These are phyloP conservation scores for Myotis daubentonii DNA, from an alignment of 2,797 vertebrate genomes.

Conservation along the genomic window DNA sequence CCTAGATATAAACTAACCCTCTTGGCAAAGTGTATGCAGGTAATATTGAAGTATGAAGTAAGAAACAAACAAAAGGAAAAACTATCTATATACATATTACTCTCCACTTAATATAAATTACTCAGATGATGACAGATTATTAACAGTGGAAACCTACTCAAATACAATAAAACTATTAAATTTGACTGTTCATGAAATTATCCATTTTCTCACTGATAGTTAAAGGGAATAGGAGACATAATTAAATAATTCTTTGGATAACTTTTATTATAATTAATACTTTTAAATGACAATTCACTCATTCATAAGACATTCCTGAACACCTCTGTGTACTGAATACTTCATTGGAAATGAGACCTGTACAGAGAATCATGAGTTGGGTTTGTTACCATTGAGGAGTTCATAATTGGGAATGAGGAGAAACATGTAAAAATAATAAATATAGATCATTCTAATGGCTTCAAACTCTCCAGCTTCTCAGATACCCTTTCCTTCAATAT, in stretches of 20 bases:
- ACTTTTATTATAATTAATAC: background rate
- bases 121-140: background rate
- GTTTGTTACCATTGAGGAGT: background rate
- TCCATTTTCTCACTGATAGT: background rate
- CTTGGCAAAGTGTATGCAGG: background rate
- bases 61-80: background rate
- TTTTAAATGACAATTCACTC: background rate
- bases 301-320: background rate
- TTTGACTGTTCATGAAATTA: background rate
- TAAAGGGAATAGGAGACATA: background rate
- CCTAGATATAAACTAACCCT: background rate
- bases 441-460: background rate
- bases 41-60: background rate
- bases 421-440: background rate
- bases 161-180: background rate
- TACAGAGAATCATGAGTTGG: background rate
- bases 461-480: background rate
- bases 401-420: background rate
- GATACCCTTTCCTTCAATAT: background rate
- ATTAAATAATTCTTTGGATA: background rate
- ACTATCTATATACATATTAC: background rate
- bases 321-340: background rate
- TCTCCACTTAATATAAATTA: background rate
- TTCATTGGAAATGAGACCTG: background rate
- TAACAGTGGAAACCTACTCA: background rate